Evolutionary conservation across 2,797 vertebrate species (phyloP), one percentile per base, ranked within the genome.

Genomic region (Pelobates cultripes): DNA sequence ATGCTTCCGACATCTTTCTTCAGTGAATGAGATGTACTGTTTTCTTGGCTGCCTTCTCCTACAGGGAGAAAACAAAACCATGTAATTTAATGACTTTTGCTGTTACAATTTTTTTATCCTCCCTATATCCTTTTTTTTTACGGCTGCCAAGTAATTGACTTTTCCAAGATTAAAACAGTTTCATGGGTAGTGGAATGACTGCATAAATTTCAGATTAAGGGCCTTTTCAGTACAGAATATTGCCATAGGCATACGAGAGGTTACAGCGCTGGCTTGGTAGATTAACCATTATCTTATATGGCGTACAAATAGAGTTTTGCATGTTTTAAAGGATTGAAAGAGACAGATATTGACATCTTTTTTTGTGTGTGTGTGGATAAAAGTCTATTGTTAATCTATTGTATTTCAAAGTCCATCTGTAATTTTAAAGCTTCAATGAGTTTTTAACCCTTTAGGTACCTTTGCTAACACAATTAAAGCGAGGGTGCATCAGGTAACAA

Each of bases 1-100:
- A 99, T 98, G 88, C 96, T 97, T 87, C 97, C 97, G 0, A 99
- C 95, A 70, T 98, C 97, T 89, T 98, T 99, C 89, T 99, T 99
- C 67, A 97, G 93, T 1, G 95, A 91, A 67, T 95, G 95, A 61
- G 97, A 96, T 84, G 96, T 94, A 82, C 89, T 91, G 47, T 94
- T 88, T 86, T 96, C 95, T 91, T 97, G 96, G 7, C 88, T 94
- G 85, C 94, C 96, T 86, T 99, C 97, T 57, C 95, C 97, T 98
- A 89, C 41, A 86, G 83, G n/a, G 6, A 70, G 53, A n/a, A 83
- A 79, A 28, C 57, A 84, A 86, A 88, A 86, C 76, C 40, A 45
- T 40, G 55, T 66, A 44, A 13, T 70, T 83, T 73, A 78, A 78
- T 74, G 81, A 69, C 75, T 73, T 78, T 78, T 42, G 41, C n/a